phyloP scores from a whole-genome alignment of 2,113 vertebrate species.

The Seriola rivoliana region DNA sequence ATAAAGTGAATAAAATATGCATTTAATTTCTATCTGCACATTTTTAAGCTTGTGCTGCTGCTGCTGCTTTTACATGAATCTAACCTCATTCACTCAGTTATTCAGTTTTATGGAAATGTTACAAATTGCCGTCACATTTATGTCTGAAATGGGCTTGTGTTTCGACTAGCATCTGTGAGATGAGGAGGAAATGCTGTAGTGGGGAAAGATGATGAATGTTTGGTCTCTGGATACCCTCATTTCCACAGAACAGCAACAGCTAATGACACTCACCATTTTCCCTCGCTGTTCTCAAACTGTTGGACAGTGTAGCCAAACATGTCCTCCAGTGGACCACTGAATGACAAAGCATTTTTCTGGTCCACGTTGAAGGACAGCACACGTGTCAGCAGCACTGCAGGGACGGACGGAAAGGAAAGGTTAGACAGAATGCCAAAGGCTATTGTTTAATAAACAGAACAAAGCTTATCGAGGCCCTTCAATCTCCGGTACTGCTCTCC shows the following conservation, averaged over 20 bases:
- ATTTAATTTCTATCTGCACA: not conserved
- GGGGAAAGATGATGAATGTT: not conserved
- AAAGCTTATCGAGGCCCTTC: not conserved
- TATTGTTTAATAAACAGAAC: not conserved
- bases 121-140: not conserved
- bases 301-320: constrained; percentile 98
- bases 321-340: constrained; percentile 92
- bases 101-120: not conserved
- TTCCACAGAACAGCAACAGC: not conserved
- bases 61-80: no score
- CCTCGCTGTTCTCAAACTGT: constrained; percentile 97
- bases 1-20: no score
- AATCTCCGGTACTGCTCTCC: not conserved
- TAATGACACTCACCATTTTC: constrained; percentile 92
- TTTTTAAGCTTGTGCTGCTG: not conserved
- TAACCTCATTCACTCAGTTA: no score
- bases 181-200: not conserved
- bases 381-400: constrained; percentile 83
- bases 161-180: not conserved
- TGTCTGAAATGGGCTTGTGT: not conserved
- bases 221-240: not conserved
- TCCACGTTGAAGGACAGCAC: constrained; percentile 91
- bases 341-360: constrained; percentile 93
- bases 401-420: constrained; percentile 6
- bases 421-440: not conserved